phyloP scores from a whole-genome alignment of 1,140 invertebrate species.

The Brachionus manjavacas region DNA sequence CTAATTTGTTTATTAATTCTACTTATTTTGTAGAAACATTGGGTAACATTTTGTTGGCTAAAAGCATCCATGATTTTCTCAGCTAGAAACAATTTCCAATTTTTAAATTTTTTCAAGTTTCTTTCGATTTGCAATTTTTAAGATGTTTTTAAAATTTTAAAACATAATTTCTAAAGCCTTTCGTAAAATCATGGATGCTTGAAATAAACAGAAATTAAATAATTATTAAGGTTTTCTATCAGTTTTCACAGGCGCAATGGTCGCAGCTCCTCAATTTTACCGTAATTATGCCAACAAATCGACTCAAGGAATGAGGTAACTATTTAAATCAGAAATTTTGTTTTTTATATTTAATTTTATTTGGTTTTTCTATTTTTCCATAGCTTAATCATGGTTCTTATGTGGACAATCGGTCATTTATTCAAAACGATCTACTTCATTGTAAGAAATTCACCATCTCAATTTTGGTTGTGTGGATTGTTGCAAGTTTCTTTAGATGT shows the following conservation, averaged over 20 bases:
- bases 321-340: background rate
- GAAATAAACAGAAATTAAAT: slow-evolving; percentile 60
- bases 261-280: slow-evolving; percentile 85
- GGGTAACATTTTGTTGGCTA: slow-evolving; percentile 42
- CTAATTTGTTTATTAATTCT: slow-evolving; percentile 77
- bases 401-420: slow-evolving; percentile 87
- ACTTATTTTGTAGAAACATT: slow-evolving; percentile 51
- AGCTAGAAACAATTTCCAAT: too few relatives aligned
- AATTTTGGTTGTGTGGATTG: slow-evolving; percentile 90
- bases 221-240: slow-evolving; percentile 82
- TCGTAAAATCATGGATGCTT: background rate
- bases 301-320: slow-evolving; percentile 91
- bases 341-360: too few relatives aligned
- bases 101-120: too few relatives aligned
- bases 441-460: slow-evolving; percentile 76
- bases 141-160: too few relatives aligned
- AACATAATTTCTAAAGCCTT: background rate
- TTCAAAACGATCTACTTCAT: slow-evolving; percentile 97
- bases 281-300: slow-evolving; percentile 82
- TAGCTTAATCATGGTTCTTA: slow-evolving; percentile 69
- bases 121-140: too few relatives aligned
- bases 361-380: slow-evolving; percentile 58
- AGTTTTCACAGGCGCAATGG: slow-evolving; percentile 89
- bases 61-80: background rate
- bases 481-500: slow-evolving; percentile 80